Base-by-base conservation (phyloP, 2,888 invertebrate species). In the Pachycephus smyrnensis region DNA sequence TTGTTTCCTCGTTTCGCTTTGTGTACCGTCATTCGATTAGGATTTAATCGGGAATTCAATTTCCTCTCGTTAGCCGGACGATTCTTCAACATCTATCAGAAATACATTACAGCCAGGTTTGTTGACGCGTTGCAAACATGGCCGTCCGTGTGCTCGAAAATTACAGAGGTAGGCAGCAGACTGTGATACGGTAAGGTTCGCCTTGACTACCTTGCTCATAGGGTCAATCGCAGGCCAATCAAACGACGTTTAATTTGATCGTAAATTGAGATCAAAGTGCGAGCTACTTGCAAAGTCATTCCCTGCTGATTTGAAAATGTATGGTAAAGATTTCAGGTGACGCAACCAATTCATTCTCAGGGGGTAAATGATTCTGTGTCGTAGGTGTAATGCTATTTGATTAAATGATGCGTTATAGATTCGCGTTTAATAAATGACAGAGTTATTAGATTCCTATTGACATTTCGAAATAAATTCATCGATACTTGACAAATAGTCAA, bases 171-270 rank as follows among this genome's bases (percentile, higher is more conserved):
- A 55, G 55, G 23, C 23, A 55, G 55, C 55, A 23, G 23, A 55
- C 71, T 55, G 78, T 78, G 76, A 80, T 76, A 74, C 40, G 75
- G 78, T 73, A 55, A 68, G 37, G 73, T 23, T 69, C 68, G 68
- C 37, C 79, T 37, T 69, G 69, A 73, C 79, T 40, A 32, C 69
- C 35, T 73, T 40, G 73, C 37, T 55, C 23, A 23, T 55, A 55
- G 73, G 71, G 77, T 76, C 74, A 79, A 76, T 76, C 55, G 75
- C 82, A 79, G 80, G 80, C 81, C 84, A 82, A 86, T 86, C 82
- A 82, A 85, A 83, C 81, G 78, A 77, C 75, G 78, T 79, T 80
- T 82, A 83, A 85, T 84, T 83, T 81, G 82, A 80, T 80, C 82
- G 78, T 80, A 80, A 82, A 80, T 81, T 80, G 82, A 80, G 81